These are phyloP conservation scores for Halcyon chelicuti DNA, from an alignment of 2,797 vertebrate species.

Conservation along the genomic window DNA sequence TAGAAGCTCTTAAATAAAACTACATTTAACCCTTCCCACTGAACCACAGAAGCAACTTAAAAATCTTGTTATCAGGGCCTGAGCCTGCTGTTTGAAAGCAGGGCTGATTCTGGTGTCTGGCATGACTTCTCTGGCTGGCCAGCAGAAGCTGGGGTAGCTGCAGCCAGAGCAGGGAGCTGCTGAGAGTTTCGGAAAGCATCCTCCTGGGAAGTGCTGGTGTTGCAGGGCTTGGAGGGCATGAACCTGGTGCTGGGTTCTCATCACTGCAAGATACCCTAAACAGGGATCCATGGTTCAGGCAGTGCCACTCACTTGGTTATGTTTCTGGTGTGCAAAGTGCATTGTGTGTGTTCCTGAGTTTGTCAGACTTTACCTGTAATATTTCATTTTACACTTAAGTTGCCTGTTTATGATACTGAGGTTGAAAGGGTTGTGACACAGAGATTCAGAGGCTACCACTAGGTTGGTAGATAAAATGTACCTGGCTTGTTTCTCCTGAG, in stretches of 20 bases:
- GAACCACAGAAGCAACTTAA: background rate
- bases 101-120: background rate
- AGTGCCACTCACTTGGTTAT: background rate
- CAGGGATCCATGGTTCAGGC: background rate
- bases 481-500: background rate
- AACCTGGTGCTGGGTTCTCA: background rate
- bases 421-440: background rate
- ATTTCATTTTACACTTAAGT: background rate
- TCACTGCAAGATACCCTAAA: background rate
- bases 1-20: background rate
- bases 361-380: background rate
- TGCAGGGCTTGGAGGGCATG: background rate
- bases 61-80: background rate
- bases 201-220: background rate
- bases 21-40: background rate
- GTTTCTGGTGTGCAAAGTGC: background rate
- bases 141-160: background rate
- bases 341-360: background rate
- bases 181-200: background rate
- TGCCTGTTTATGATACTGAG: accelerated
- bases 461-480: background rate
- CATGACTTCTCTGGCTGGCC: background rate
- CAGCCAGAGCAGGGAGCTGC: background rate
- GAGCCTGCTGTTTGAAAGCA: background rate
- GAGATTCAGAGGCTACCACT: background rate